phyloP scores from a whole-genome alignment of 2,888 invertebrate genomes.

The Apodemia zela region DNA sequence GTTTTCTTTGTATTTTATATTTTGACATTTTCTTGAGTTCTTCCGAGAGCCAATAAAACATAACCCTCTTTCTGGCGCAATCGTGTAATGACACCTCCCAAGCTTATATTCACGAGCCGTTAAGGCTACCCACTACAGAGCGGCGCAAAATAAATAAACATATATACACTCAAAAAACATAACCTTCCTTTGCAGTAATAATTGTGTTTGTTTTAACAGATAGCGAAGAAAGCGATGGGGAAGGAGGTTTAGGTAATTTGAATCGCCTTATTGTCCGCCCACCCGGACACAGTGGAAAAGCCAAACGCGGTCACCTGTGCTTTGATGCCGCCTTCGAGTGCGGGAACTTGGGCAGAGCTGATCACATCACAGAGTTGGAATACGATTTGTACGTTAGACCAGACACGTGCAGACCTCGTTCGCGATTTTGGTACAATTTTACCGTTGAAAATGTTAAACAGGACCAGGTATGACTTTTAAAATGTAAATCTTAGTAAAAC shows the following conservation, averaged over 20 bases:
- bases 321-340: slow-evolving; percentile 99
- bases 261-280: slow-evolving; percentile 93
- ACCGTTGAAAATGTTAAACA: slow-evolving; percentile 96
- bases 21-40: no score
- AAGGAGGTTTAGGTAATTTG: slow-evolving; percentile 96
- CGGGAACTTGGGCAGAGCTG: slow-evolving; percentile 97
- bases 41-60: no score
- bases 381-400: slow-evolving; percentile 98
- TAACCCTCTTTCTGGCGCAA: no score
- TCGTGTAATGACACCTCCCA: no score
- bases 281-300: slow-evolving; percentile 95
- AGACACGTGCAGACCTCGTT: slow-evolving; percentile 96
- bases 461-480: slow-evolving; percentile 85
- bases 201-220: slow-evolving; percentile 70
- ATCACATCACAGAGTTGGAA: slow-evolving; percentile 95
- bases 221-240: slow-evolving; percentile 95
- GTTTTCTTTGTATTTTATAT: no score
- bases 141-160: no score
- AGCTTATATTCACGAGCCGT: no score
- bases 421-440: slow-evolving; percentile 98
- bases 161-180: no score
- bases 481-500: neutral
- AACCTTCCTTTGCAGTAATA: no score
- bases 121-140: no score
- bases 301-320: slow-evolving; percentile 96